These are phyloP conservation scores for Hesperia comma DNA, from an alignment of 2,888 invertebrate genomes.

Conservation along the genomic window DNA sequence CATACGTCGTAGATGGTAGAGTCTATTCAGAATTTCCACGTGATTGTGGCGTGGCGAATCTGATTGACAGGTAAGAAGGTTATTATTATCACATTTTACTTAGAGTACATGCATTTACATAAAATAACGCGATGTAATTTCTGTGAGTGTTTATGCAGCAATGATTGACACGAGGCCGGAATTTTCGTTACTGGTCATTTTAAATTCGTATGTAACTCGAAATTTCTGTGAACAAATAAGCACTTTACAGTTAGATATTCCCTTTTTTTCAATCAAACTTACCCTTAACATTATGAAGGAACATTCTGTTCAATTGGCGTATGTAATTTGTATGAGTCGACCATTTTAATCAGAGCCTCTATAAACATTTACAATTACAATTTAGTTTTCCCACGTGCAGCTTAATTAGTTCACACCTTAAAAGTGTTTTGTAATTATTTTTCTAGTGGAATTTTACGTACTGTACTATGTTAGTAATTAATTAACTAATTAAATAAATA, in stretches of 20 bases:
- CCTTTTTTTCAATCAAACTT: background rate
- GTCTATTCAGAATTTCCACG: slow-evolving; percentile 65
- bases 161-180: slow-evolving; percentile 43
- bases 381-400: too few species aligned
- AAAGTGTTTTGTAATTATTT: too few species aligned
- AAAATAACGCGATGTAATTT: slow-evolving; percentile 60
- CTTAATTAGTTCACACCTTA: too few species aligned
- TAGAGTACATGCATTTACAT: slow-evolving; percentile 58
- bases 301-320: too few species aligned
- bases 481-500: too few species aligned
- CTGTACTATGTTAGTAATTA: too few species aligned
- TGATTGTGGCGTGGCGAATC: slow-evolving; percentile 77
- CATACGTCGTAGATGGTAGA: slow-evolving; percentile 49
- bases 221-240: background rate
- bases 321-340: too few species aligned
- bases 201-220: background rate
- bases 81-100: slow-evolving; percentile 83
- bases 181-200: slow-evolving; percentile 6
- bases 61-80: slow-evolving; percentile 79
- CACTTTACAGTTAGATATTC: background rate
- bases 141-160: slow-evolving; percentile 56
- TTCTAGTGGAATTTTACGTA: too few species aligned
- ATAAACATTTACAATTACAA: too few species aligned
- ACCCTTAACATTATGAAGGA: background rate
- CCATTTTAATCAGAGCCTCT: too few species aligned